Evolutionary conservation across 1,140 invertebrate genomes (phyloP).

Genomic region (Procambarus clarkii): DNA sequence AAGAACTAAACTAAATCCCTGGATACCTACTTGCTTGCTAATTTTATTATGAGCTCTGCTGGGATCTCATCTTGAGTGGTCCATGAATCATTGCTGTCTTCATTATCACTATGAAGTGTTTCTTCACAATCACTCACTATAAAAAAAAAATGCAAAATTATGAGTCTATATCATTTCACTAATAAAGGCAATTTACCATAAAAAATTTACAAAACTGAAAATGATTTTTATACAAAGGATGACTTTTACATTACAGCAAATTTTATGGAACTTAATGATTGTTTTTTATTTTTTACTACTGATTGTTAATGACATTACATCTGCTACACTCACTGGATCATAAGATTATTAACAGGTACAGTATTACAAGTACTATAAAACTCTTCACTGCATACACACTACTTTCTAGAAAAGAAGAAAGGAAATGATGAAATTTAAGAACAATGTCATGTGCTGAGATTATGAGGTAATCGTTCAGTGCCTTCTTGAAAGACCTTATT

Average conservation of each 20-base stretch:
- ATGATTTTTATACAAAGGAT: neutral
- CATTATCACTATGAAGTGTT: slow-evolving; percentile 75
- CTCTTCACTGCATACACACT: too few relatives aligned
- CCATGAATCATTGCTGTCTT: slow-evolving; percentile 89
- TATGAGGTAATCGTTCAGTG: too few relatives aligned
- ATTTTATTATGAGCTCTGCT: slow-evolving; percentile 85
- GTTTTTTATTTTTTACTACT: neutral
- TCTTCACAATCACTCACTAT: slow-evolving; percentile 63
- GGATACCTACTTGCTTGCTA: slow-evolving; percentile 82
- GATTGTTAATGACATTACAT: neutral
- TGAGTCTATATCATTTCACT: neutral
- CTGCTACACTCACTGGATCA: too few relatives aligned
- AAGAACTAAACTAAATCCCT: too few relatives aligned
- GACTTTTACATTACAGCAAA: neutral
- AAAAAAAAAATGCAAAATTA: slow-evolving; percentile 3
- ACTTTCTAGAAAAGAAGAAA: too few relatives aligned
- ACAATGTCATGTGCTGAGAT: too few relatives aligned
- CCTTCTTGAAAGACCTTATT: too few relatives aligned
- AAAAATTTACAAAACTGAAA: neutral
- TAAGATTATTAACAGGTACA: too few relatives aligned
- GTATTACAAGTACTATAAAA: too few relatives aligned
- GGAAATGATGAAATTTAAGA: too few relatives aligned
- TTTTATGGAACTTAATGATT: neutral
- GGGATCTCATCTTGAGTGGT: slow-evolving; percentile 86
- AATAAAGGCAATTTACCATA: neutral